A percentile compares a stretch with the other conserved stretches of the same genome.
Evolutionary conservation across 2,888 invertebrate genomes (phyloP).

Genomic region (Andricus quercusramuli): DNA sequence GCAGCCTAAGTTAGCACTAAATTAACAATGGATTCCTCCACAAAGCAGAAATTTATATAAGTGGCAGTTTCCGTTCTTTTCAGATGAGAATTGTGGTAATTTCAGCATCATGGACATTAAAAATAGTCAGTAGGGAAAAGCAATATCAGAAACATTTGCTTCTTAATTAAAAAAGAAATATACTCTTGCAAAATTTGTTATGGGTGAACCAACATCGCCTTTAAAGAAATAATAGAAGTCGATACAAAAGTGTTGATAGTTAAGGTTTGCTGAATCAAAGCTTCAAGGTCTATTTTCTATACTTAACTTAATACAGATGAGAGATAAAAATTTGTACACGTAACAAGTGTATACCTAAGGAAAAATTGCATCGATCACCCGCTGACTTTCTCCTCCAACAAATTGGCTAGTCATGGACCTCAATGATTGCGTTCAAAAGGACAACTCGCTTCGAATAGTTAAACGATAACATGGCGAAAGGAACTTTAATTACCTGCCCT

Average conservation of each 20-base stretch:
- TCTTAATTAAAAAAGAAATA: neutral
- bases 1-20: too few relatives aligned
- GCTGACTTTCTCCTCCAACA: slow-evolving; percentile 64
- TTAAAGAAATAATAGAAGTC: neutral
- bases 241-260: neutral
- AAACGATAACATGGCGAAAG: slow-evolving; percentile 62
- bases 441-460: slow-evolving; percentile 53
- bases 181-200: neutral
- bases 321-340: slow-evolving; percentile 27
- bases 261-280: neutral
- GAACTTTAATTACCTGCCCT: slow-evolving; percentile 68
- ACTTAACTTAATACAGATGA: neutral
- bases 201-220: neutral
- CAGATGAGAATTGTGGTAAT: too few relatives aligned
- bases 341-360: slow-evolving; percentile 47
- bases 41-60: too few relatives aligned
- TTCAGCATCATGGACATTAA: too few relatives aligned
- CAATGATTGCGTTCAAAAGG: slow-evolving; percentile 64
- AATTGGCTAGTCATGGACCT: slow-evolving; percentile 66
- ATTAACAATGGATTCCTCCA: too few relatives aligned
- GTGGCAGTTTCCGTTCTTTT: too few relatives aligned
- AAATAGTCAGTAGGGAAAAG: neutral
- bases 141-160: neutral
- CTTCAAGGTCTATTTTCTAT: neutral
- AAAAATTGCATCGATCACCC: slow-evolving; percentile 69